Evolutionary conservation across 2,113 vertebrate genomes (phyloP).

Genomic region (Gasterosteus aculeatus): DNA sequence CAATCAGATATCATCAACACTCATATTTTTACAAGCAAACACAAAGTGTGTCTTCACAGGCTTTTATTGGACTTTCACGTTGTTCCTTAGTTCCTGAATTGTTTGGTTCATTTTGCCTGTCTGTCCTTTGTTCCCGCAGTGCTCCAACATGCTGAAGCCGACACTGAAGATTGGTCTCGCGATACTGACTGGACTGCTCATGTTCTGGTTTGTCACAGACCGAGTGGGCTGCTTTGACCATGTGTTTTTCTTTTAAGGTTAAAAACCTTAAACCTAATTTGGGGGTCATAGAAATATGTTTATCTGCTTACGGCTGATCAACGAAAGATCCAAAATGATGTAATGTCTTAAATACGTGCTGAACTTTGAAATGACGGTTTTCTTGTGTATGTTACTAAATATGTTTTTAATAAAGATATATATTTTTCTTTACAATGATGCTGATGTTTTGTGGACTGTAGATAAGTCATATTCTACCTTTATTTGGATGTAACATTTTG

Average conservation of each 20-base stretch:
- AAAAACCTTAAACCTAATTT: accelerated
- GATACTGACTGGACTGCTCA: slow-evolving; percentile 65
- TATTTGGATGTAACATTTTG: background rate
- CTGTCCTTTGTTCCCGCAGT: slow-evolving; percentile 50
- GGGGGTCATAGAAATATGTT: background rate
- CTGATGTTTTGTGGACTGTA: background rate
- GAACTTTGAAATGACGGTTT: background rate
- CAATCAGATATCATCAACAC: slow-evolving; percentile 14
- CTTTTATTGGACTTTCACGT: background rate
- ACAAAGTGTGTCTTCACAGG: slow-evolving; percentile 40
- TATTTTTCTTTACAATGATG: background rate
- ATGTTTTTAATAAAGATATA: slow-evolving; percentile 38
- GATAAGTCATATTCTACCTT: background rate
- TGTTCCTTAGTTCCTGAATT: background rate
- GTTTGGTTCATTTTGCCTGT: background rate
- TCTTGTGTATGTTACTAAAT: background rate
- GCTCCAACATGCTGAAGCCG: slow-evolving; percentile 57
- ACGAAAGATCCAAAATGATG: slow-evolving; percentile 1
- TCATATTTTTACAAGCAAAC: slow-evolving; percentile 31
- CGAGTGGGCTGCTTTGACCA: slow-evolving; percentile 54
- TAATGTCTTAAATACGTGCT: background rate
- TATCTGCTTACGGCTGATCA: background rate
- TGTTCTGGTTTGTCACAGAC: slow-evolving; percentile 73
- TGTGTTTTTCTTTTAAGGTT: slow-evolving; percentile 28
- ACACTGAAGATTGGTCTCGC: slow-evolving; percentile 61